Percentiles rank a stretch among this genome's conserved stretches.
Evolutionary conservation across 2,113 vertebrate species (phyloP).

Genomic region (Nannospalax galili): DNA sequence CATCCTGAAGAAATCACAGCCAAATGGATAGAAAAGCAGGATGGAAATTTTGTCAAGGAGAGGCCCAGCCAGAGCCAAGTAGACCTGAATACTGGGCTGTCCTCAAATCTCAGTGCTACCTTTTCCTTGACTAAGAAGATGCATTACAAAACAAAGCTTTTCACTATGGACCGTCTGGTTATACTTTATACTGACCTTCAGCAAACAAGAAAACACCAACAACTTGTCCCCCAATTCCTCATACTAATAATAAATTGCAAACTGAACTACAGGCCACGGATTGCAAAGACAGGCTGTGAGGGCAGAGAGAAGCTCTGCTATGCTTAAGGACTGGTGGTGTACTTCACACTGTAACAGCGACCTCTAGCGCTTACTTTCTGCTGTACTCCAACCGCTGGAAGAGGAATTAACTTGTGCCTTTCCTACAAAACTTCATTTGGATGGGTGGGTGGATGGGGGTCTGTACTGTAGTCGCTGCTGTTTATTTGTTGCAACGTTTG

Average conservation of each 20-base stretch:
- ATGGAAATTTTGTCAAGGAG: neutral
- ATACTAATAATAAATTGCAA: neutral
- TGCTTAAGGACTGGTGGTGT: neutral
- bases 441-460: neutral
- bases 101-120: neutral
- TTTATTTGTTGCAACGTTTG: neutral
- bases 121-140: conserved; percentile 3
- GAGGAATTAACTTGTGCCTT: conserved; percentile 70
- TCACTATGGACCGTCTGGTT: neutral
- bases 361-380: conserved; percentile 87
- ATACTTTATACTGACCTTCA: neutral
- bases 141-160: neutral
- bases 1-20: neutral
- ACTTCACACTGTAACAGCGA: conserved; percentile 87
- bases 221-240: neutral
- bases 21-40: neutral
- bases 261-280: neutral
- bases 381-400: conserved; percentile 66
- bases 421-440: conserved; percentile 62
- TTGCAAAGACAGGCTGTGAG: conserved; percentile 19
- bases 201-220: conserved; percentile 31
- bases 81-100: neutral
- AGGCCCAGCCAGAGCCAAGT: neutral
- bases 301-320: conserved; percentile 24
- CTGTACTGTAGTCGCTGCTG: neutral